phyloP scores from a whole-genome alignment of 2,888 invertebrate species.

The Pterobdella sp. region DNA sequence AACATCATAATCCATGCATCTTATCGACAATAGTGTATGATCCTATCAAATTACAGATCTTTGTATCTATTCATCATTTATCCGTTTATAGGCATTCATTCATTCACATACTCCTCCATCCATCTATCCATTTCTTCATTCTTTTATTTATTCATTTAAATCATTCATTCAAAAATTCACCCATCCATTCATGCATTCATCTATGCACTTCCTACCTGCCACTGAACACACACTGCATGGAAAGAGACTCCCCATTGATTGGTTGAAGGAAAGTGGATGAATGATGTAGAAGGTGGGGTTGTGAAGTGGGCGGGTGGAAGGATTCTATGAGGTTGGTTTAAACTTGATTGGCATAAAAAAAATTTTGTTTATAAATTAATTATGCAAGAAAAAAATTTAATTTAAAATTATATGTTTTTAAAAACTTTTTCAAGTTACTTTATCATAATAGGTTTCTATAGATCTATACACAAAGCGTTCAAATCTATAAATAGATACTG shows the following conservation, averaged over 20 bases:
- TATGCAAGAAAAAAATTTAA: not conserved
- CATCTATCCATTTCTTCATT: not conserved
- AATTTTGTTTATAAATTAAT: not conserved
- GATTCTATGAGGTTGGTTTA: not conserved
- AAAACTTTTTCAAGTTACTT: too few species aligned
- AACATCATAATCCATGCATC: too few species aligned
- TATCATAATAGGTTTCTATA: too few species aligned
- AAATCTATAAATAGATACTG: too few species aligned
- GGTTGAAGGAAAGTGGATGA: not conserved
- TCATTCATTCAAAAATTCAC: not conserved
- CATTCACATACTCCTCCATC: slow-evolving; percentile 18
- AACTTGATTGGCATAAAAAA: not conserved
- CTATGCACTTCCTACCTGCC: not conserved
- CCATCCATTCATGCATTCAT: not conserved
- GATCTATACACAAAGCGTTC: too few species aligned
- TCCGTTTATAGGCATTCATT: not conserved
- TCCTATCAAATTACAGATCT: too few species aligned
- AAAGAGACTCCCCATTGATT: not conserved
- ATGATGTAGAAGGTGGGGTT: slow-evolving; percentile 11
- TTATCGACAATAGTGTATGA: too few species aligned
- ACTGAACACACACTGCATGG: slow-evolving; percentile 22
- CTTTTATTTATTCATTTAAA: not conserved
- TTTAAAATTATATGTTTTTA: too few species aligned
- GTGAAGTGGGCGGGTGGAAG: not conserved
- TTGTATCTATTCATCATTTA: too few species aligned